Base-by-base conservation (phyloP, 1,140 invertebrate species). In the Yoshiicerus persimilis region DNA sequence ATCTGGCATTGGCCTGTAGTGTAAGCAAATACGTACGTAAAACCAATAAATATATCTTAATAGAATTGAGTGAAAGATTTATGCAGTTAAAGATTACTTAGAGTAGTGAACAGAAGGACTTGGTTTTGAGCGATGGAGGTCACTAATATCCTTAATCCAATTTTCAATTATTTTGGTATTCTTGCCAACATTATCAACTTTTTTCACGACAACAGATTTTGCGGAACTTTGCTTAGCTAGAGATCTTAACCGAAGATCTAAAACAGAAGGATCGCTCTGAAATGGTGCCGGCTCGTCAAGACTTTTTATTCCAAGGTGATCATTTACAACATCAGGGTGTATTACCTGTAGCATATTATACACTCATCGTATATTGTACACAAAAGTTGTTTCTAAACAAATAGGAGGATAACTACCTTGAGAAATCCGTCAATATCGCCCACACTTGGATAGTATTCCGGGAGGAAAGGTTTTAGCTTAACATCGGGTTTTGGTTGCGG, bases 341-440 rank as follows among this genome's bases (percentile, higher is more conserved):
- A 95, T 94, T 2, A 99, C 96, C 88, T 91, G 23, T 23, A 88
- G 4, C 23, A 66, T 30, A 30, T 66, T 30, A 70, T 32, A n/a
- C n/a, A n/a, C n/a, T n/a, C n/a, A n/a, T n/a, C n/a, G 23, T 34
- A 87, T 25, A 41, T 27, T 11, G 1, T 5, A 80, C 20, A 34
- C 30, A 80, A 30, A 5, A 39, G n/a, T 62, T 62, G 10, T 25
- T 10, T 64, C n/a, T 23, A n/a, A 1, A 23, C 25, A 4, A n/a
- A 25, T 10, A 1, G 3, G n/a, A 10, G 0, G 0, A 32, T n/a
- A 27, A 1, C 25, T 84, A 89, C 90, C 93, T 99, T 99, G 32
- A 99, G 95, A 92, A 99, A 99, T 10, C 98, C 98, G 93, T 99
- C 98, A 91, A 99, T 98, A 92, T 99, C 98, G 0, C 99, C 99